Conservation (phyloP, 2,113 vertebrate species). For the Microtus ochrogaster region DNA sequence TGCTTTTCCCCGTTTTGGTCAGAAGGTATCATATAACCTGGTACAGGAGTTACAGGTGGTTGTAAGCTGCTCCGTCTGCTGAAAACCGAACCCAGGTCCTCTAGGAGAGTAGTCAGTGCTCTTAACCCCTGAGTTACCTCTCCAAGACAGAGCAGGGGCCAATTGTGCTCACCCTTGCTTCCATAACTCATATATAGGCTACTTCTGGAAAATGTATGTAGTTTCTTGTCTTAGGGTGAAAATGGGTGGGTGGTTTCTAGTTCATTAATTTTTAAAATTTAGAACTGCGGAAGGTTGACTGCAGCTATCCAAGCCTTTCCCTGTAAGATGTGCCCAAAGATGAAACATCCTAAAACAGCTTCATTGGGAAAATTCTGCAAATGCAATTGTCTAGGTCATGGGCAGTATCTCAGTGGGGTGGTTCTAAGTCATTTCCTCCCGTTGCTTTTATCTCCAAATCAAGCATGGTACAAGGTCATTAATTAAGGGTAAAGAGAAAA, state of each 20-base stretch:
- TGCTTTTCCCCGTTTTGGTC: background rate
- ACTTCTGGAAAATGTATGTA: background rate
- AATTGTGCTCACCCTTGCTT: background rate
- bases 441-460: conserved; percentile 6
- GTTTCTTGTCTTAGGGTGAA: background rate
- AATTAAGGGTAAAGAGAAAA: background rate
- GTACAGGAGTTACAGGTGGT: background rate
- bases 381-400: background rate
- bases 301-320: background rate
- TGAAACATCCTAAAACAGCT: background rate
- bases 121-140: background rate
- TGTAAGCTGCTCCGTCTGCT: background rate
- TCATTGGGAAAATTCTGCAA: background rate
- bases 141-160: background rate
- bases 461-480: background rate
- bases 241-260: background rate
- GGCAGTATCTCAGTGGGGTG: background rate
- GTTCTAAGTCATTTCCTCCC: background rate
- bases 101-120: background rate
- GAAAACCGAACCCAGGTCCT: background rate
- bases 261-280: background rate
- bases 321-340: background rate
- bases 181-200: background rate
- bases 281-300: background rate
- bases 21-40: background rate